phyloP scores from a whole-genome alignment of 2,888 invertebrate species.

The Apoderus coryli region DNA sequence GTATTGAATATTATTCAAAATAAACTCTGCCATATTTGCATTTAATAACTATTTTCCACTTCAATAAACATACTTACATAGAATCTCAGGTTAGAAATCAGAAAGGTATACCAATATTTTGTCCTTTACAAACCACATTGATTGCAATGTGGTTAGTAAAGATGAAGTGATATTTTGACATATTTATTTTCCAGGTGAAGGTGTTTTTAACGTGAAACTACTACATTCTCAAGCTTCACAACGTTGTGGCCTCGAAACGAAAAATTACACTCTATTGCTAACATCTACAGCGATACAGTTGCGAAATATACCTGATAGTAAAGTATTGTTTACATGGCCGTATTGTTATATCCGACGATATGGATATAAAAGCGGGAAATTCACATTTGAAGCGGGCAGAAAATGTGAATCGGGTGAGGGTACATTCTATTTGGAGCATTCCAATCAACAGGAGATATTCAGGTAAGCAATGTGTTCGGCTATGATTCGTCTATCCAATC shows the following conservation, averaged over 20 bases:
- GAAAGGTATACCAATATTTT: no score
- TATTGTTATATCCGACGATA: conserved; percentile 71
- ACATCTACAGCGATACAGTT: conserved; percentile 64
- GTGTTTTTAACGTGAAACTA: conserved; percentile 42
- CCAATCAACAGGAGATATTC: conserved; percentile 68
- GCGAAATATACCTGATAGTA: conserved; percentile 47
- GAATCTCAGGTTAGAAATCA: no score
- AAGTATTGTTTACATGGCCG: conserved; percentile 64
- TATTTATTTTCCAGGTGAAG: no score
- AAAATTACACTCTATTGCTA: conserved; percentile 55
- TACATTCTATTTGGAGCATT: conserved; percentile 64
- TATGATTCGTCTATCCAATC: no score
- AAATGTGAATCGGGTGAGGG: conserved; percentile 80
- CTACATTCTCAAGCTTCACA: conserved; percentile 65
- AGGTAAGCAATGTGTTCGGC: no score
- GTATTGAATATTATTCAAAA: no score
- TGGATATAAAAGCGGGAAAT: conserved; percentile 71
- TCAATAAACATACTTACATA: no score
- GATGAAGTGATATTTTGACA: no score
- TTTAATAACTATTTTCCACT: no score
- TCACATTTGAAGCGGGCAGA: conserved; percentile 77
- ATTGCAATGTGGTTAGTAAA: no score
- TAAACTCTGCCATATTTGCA: no score
- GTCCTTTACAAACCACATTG: no score
- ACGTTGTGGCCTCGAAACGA: conserved; percentile 55